Evolutionary conservation across 64 coral and sea anemone species (phyloP).

Genomic region (Exaiptasia diaphana): DNA sequence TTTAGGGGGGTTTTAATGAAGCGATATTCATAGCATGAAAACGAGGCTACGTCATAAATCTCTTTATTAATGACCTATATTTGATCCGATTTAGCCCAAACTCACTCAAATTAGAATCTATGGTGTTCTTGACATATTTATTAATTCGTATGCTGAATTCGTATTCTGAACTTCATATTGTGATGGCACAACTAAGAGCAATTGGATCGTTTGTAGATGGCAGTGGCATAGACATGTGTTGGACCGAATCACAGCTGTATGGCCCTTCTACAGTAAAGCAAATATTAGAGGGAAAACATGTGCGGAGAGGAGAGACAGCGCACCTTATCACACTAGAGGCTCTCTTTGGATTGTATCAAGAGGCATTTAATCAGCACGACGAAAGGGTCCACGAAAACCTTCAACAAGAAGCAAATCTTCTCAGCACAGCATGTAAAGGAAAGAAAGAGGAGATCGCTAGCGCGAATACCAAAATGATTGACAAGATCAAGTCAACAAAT

Average conservation of each 20-base stretch:
- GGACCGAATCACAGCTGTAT: background rate
- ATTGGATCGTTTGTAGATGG: background rate
- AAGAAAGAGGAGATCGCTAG: background rate
- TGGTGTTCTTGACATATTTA: background rate
- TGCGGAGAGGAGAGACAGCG: background rate
- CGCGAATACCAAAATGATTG: background rate
- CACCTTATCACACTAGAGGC: constrained; percentile 4
- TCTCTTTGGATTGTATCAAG: background rate
- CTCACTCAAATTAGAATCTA: background rate
- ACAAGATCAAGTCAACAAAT: background rate
- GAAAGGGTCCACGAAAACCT: background rate
- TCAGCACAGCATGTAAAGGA: constrained; percentile 16
- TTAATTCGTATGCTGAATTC: background rate
- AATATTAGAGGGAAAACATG: background rate
- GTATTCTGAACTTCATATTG: too few species aligned
- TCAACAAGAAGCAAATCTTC: constrained; percentile 14
- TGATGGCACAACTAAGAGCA: too few species aligned
- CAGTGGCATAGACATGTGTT: constrained; percentile 13
- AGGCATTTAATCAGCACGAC: constrained; percentile 1
- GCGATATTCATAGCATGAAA: constrained; percentile 15
- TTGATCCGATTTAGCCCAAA: background rate
- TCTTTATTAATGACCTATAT: background rate
- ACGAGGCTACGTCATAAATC: constrained; percentile 28
- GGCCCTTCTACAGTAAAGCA: background rate
- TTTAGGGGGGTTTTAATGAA: constrained; percentile 31